Evolutionary conservation across 2,888 invertebrate species (phyloP).

Genomic region (Campoplex nolae): DNA sequence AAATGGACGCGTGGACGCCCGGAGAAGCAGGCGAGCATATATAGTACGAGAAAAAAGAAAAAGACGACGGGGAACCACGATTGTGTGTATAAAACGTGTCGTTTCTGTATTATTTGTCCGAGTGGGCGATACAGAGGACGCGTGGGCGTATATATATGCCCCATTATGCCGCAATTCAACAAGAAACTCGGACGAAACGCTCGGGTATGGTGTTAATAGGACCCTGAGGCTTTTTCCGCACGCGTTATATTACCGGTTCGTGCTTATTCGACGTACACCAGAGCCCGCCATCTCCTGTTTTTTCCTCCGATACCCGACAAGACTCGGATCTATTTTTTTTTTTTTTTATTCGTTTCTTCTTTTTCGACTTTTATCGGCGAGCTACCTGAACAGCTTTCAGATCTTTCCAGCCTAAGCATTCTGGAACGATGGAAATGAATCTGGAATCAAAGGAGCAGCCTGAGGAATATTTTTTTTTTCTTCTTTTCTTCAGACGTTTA

Average conservation of each 20-base stretch:
- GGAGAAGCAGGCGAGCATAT: background rate
- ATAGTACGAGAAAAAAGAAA: background rate
- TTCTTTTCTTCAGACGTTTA: background rate
- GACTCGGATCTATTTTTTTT: background rate
- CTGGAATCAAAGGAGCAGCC: background rate
- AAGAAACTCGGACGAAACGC: conserved; percentile 49
- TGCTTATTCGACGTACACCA: conserved; percentile 7
- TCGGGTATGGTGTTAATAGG: conserved; percentile 27
- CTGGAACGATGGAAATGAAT: background rate
- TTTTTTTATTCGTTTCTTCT: background rate
- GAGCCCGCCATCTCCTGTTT: background rate
- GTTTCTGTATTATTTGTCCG: conserved; percentile 32
- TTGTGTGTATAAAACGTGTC: conserved; percentile 33
- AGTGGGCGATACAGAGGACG: conserved; percentile 19
- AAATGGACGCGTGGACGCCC: conserved; percentile 24
- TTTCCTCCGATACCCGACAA: background rate
- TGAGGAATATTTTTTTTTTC: background rate
- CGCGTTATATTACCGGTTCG: conserved; percentile 17
- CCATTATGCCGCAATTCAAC: conserved; percentile 75
- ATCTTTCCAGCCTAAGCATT: too few species aligned
- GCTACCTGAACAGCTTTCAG: background rate
- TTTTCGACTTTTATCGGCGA: background rate
- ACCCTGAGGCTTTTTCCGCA: background rate
- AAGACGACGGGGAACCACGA: conserved; percentile 41
- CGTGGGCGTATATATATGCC: conserved; percentile 71